phyloP scores from a whole-genome alignment of 2,113 vertebrate genomes.

The Plestiodon gilberti region DNA sequence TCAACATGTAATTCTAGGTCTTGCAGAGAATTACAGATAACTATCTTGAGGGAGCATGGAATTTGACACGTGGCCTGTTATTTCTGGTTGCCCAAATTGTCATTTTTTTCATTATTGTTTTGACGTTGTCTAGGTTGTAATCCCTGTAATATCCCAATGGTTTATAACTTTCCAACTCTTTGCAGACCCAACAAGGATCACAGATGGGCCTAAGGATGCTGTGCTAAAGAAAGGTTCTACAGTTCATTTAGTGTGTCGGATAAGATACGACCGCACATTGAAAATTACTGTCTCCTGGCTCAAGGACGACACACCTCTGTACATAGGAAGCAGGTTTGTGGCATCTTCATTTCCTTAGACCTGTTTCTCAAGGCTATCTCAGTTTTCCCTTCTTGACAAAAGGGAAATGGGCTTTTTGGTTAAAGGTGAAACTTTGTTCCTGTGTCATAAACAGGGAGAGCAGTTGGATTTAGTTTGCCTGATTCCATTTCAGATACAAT shows the following conservation, averaged over 20 bases:
- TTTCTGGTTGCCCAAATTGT: not conserved
- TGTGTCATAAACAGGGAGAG: rapidly evolving
- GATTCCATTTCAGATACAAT: not conserved
- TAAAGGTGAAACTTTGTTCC: not conserved
- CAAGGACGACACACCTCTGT: conserved; percentile 85
- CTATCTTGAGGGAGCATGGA: not conserved
- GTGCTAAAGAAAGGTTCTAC: conserved; percentile 79
- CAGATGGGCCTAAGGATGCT: conserved; percentile 83
- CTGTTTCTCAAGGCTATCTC: not conserved
- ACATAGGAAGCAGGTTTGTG: conserved; percentile 82
- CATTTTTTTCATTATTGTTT: not conserved
- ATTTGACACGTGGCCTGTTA: rapidly evolving
- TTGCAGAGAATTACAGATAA: rapidly evolving
- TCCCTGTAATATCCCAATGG: rapidly evolving
- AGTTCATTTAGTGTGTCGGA: conserved; percentile 84
- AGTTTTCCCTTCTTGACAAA: not conserved
- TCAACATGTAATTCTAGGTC: not conserved
- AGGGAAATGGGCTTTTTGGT: not conserved
- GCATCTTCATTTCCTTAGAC: rapidly evolving
- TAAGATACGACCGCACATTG: conserved; percentile 86
- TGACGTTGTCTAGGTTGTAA: rapidly evolving
- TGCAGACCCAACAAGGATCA: conserved; percentile 90
- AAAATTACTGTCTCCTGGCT: conserved; percentile 84
- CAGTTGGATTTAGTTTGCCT: not conserved
- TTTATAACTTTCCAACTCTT: not conserved